Evolutionary conservation across 2,888 invertebrate genomes (phyloP), one percentile per base, ranked within the genome.

Genomic region (Drosophila lacicola): DNA sequence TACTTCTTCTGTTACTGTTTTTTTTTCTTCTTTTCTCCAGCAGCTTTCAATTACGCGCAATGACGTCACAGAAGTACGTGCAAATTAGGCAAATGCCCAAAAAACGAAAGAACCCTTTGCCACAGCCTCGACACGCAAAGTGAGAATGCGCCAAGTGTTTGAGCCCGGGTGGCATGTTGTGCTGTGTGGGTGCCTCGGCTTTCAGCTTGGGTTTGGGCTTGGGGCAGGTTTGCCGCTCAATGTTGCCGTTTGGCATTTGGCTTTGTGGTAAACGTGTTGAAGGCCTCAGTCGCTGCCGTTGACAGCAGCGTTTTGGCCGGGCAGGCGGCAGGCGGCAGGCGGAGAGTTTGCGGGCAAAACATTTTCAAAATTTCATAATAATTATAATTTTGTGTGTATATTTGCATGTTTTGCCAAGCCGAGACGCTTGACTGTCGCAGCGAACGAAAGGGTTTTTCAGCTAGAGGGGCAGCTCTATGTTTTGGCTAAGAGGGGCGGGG

Each of bases 311-410:
- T 29, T 42, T 11, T 21, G 13, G 3, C 9, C 5, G 19, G 13
- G 17, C 8, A n/a, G n/a, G n/a, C n/a, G n/a, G n/a, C n/a, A n/a
- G n/a, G 10, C 2, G 42, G 36, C 4, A 1, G 8, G 11, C 1
- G 10, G 36, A 3, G 47, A 6, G 36, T 4, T 17, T 56, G n/a
- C 9, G 47, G 42, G 57, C 34, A 41, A 68, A 71, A 57, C 58
- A 68, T 80, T 80, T 68, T 69, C 63, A 62, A 77, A 82, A 83
- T 88, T 85, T 80, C 72, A 85, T 88, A 77, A 83, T 88, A 88
- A 83, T 83, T 85, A 83, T 82, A 85, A 88, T 81, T 87, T 70
- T 78, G 79, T 70, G 70, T 81, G 56, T 51, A 44, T 78, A 70
- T 83, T 78, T 80, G 82, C 84, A 74, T 87, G 69, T 75, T 75